Evolutionary conservation across 1,140 invertebrate species (phyloP).

Genomic region (Aphidius ervi): DNA sequence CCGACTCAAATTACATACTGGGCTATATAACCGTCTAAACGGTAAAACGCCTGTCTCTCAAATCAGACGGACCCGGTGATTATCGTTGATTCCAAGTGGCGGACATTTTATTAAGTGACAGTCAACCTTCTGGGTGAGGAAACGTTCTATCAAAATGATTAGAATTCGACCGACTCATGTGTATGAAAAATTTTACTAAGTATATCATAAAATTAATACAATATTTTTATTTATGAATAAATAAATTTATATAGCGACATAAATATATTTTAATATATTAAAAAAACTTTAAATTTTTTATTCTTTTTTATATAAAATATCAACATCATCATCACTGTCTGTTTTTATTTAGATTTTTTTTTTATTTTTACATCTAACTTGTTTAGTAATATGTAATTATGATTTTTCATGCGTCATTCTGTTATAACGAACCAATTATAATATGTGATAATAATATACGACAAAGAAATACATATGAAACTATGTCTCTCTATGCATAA

Average conservation of each 20-base stretch:
- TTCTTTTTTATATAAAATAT: no score
- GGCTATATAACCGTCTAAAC: conserved; percentile 27
- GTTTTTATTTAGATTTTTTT: no score
- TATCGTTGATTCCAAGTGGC: conserved; percentile 26
- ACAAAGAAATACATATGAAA: background rate
- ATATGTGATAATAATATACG: background rate
- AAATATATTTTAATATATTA: background rate
- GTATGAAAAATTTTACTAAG: background rate
- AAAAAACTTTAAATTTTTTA: background rate
- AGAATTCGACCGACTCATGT: conserved; percentile 28
- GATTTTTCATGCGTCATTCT: conserved; percentile 2
- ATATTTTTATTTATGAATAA: background rate
- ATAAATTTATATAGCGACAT: conserved; percentile 1
- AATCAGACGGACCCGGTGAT: conserved; percentile 32
- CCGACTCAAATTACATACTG: conserved; percentile 24
- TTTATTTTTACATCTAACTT: background rate
- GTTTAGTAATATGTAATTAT: conserved; percentile 4
- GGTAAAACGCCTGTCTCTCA: conserved; percentile 35
- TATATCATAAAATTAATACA: background rate
- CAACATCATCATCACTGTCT: no score
- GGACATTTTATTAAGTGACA: conserved; percentile 34
- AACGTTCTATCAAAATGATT: conserved; percentile 43
- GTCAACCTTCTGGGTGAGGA: conserved; percentile 27
- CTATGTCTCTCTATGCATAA: conserved; percentile 15
- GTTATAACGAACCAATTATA: background rate